Evolutionary conservation across 2,113 vertebrate genomes (phyloP), one percentile per base, ranked within the genome.

Genomic region (Gallinago media): DNA sequence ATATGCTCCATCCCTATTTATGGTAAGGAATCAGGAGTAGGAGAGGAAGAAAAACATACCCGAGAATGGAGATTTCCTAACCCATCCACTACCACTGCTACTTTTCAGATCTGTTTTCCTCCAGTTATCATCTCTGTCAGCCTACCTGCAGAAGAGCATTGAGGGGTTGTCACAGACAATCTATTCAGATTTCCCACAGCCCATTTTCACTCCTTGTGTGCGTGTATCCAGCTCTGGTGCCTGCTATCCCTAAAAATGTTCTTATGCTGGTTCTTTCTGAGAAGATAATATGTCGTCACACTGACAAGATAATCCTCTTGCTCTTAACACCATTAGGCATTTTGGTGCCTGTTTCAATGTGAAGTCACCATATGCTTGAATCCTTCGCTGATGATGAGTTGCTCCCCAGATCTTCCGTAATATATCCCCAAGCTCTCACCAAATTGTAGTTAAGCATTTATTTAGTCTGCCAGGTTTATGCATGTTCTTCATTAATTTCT

Each of bases 401-500:
- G 71, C 47, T 96, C 82, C 50, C 63, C 44, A 49, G 54, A 26
- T 93, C 38, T 77, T 78, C 42, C 27, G 90, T 95, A 90, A 52
- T 84, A 47, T 59, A 25, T 92, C 90, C 67, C 85, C 52, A 90
- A 59, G 42, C n/a, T 75, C 75, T 58, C 82, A 49, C 82, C 55
- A 83, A 85, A 74, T 66, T 52, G 36, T 86, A 88, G 88, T 92
- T 93, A 94, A 85, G 52, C 47, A 94, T 91, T 92, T 88, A 79
- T 83, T 96, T 95, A 80, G 34, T 59, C 78, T 95, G 59, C 61
- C 63, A 63, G 38, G 31, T 91, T 96, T 89, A 77, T 85, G 49
- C 36, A 85, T 56, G 40, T 55, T 92, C 55, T 85, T 94, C 74
- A 80, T 95, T 90, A 88, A 68, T 92, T 94, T 94, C 91, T 88